A percentile compares a stretch with the other conserved stretches of the same genome.
These are phyloP conservation scores for Merodon equestris DNA, from an alignment of 2,888 invertebrate genomes.

Conservation along the genomic window DNA sequence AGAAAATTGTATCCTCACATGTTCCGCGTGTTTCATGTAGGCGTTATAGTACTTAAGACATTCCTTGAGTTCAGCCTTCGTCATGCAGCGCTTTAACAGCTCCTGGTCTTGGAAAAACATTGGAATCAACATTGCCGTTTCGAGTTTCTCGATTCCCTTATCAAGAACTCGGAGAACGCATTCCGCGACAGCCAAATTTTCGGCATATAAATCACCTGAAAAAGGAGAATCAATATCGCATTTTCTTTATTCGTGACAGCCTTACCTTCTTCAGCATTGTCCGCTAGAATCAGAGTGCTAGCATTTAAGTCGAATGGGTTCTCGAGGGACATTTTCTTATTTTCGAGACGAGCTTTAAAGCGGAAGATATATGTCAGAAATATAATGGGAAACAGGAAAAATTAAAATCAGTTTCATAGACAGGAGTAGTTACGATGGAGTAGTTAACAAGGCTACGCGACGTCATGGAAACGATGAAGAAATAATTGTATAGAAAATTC, in stretches of 20 bases:
- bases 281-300: slow-evolving; percentile 26
- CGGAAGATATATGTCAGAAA: neutral
- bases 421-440: too few species aligned
- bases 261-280: neutral
- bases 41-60: slow-evolving; percentile 62
- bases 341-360: neutral
- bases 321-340: slow-evolving; percentile 30
- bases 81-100: slow-evolving; percentile 55
- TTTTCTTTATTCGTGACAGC: slow-evolving; percentile 24
- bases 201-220: slow-evolving; percentile 69
- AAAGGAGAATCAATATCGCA: neutral
- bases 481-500: too few species aligned
- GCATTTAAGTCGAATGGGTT: slow-evolving; percentile 27
- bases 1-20: slow-evolving; percentile 26
- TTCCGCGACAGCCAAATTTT: slow-evolving; percentile 69
- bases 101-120: slow-evolving; percentile 67
- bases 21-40: slow-evolving; percentile 43
- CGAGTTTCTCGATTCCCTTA: slow-evolving; percentile 70
- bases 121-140: slow-evolving; percentile 70
- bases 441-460: slow-evolving; percentile 2
- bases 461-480: neutral
- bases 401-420: too few species aligned
- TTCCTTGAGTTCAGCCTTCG: slow-evolving; percentile 49
- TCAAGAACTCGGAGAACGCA: slow-evolving; percentile 70
- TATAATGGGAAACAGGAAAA: too few species aligned